phyloP scores from a whole-genome alignment of 1,140 invertebrate genomes.

The Cyclargus thomasi region DNA sequence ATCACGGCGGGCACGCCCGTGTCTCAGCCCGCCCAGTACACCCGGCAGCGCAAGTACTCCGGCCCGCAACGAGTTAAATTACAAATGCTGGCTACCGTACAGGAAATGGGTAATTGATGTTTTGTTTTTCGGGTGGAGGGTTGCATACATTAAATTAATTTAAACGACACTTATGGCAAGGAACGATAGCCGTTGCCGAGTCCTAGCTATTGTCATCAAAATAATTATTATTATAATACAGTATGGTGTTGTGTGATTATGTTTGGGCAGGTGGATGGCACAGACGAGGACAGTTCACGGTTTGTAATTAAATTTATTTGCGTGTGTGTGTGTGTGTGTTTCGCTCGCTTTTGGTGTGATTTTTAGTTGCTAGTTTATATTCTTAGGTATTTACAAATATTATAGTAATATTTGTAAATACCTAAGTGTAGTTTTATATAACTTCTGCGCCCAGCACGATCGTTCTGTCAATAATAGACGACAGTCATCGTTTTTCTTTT shows the following conservation, averaged over 20 bases:
- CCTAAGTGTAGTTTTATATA: neutral
- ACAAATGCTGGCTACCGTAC: constrained; percentile 70
- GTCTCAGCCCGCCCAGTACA: constrained; percentile 35
- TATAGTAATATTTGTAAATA: neutral
- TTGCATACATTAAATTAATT: constrained; percentile 17
- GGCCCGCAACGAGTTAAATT: constrained; percentile 67
- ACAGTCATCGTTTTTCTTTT: no score
- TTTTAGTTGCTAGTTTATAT: neutral
- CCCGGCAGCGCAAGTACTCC: constrained; percentile 63
- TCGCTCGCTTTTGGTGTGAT: neutral
- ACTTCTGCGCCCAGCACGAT: neutral
- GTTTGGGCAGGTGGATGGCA: neutral
- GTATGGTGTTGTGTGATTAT: neutral
- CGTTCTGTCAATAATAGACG: no score
- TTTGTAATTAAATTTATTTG: constrained; percentile 5
- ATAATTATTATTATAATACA: no score
- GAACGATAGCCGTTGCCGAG: no score
- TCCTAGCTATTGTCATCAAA: no score
- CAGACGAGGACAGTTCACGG: constrained; percentile 1
- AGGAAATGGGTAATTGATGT: constrained; percentile 71
- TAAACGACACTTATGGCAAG: neutral
- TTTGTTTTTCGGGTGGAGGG: constrained; percentile 31
- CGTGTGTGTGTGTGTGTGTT: constrained; percentile 22
- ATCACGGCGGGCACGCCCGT: constrained; percentile 49
- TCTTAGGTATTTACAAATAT: neutral